Evolutionary conservation across 2,113 vertebrate genomes (phyloP).

Genomic region (Enhydra lutris): DNA sequence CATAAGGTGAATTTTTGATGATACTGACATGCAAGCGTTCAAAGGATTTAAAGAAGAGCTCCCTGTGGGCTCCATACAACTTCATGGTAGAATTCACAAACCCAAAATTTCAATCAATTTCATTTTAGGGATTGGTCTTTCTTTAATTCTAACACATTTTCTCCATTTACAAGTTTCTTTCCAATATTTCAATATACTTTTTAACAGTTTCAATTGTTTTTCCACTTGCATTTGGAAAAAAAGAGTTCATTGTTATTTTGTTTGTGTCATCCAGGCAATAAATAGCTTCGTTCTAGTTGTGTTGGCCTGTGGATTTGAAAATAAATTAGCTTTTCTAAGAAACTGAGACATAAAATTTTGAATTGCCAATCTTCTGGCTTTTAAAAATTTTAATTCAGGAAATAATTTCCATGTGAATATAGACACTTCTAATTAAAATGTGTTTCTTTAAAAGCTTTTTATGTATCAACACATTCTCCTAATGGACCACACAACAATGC

Average conservation of each 20-base stretch:
- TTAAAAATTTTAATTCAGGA: conserved; percentile 20
- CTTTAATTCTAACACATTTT: conserved; percentile 28
- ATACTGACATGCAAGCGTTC: background rate
- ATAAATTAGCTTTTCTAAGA: conserved; percentile 57
- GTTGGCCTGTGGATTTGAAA: conserved; percentile 53
- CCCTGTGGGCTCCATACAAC: background rate
- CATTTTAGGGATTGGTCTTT: background rate
- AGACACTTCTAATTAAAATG: conserved; percentile 54
- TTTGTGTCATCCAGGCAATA: conserved; percentile 53
- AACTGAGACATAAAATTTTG: conserved; percentile 46
- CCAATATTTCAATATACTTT: conserved; percentile 32
- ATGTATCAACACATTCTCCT: conserved; percentile 55
- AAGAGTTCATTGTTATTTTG: conserved; percentile 33
- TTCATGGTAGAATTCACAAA: background rate
- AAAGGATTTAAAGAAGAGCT: background rate
- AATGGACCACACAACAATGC: conserved; percentile 73
- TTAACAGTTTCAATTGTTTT: conserved; percentile 55
- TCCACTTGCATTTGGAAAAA: conserved; percentile 21
- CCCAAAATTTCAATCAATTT: background rate
- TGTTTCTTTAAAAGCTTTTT: conserved; percentile 72
- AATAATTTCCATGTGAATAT: conserved; percentile 70
- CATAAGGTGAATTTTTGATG: background rate
- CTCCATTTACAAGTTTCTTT: conserved; percentile 49
- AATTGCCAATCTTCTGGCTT: conserved; percentile 7
- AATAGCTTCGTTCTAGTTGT: conserved; percentile 55